Evolutionary conservation across 2,888 invertebrate species (phyloP).

Genomic region (Notodonta dromedarius): DNA sequence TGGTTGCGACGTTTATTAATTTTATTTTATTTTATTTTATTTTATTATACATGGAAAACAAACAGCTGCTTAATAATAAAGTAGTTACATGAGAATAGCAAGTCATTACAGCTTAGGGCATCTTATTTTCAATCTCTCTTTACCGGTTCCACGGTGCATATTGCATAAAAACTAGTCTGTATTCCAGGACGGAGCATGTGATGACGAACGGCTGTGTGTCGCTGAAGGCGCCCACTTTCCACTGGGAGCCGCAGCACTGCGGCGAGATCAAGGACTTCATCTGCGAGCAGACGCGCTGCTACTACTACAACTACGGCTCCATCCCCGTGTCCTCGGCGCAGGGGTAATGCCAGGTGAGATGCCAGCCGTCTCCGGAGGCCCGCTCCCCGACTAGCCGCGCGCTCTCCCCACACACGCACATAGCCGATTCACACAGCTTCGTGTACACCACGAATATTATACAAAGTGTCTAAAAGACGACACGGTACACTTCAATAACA

Average conservation of each 20-base stretch:
- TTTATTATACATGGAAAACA: too few relatives aligned
- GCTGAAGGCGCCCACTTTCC: conserved; percentile 89
- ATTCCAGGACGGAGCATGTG: conserved; percentile 82
- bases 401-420: conserved; percentile 44
- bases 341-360: conserved; percentile 95
- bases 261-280: conserved; percentile 93
- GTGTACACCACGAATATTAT: conserved; percentile 3
- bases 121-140: conserved; percentile 43
- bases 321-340: conserved; percentile 95
- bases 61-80: too few relatives aligned
- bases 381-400: conserved; percentile 79
- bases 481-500: conserved; percentile 44
- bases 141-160: conserved; percentile 43
- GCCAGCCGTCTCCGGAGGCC: conserved; percentile 83
- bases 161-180: conserved; percentile 78
- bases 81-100: too few relatives aligned
- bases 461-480: conserved; percentile 57
- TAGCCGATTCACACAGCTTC: conserved; percentile 31
- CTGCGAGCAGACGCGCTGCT: conserved; percentile 95
- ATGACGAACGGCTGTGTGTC: conserved; percentile 90
- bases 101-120: conserved; percentile 35
- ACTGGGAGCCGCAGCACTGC: conserved; percentile 93
- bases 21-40: too few relatives aligned
- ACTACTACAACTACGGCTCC: conserved; percentile 95
- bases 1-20: conserved; percentile 45